Conservation (phyloP, 2,113 vertebrate genomes). For the Papio anubis region DNA sequence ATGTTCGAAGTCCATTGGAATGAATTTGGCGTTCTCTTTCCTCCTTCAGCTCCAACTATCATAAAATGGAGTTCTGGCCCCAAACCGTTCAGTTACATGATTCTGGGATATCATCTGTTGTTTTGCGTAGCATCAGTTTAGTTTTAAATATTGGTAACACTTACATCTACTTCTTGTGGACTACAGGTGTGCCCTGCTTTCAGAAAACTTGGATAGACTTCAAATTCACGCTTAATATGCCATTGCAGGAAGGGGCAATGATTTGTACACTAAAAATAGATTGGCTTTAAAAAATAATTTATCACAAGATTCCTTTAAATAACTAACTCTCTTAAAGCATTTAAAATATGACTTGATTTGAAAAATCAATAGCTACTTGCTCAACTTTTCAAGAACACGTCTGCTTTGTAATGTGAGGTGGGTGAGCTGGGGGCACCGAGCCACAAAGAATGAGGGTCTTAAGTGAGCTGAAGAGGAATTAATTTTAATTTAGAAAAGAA, state of each 20-base stretch:
- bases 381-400: constrained; percentile 44
- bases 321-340: constrained; percentile 29
- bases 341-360: constrained; percentile 66
- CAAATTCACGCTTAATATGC: background rate
- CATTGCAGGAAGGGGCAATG: background rate
- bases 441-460: constrained; percentile 57
- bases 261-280: constrained; percentile 49
- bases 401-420: background rate
- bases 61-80: background rate
- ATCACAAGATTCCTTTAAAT: constrained; percentile 60
- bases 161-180: background rate
- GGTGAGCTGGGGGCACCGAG: constrained; percentile 6
- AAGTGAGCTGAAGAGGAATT: constrained; percentile 12
- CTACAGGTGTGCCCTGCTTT: background rate
- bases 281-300: constrained; percentile 54
- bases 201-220: background rate
- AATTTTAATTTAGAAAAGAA: constrained; percentile 59
- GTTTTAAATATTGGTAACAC: background rate
- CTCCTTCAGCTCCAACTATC: background rate
- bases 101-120: background rate
- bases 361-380: constrained; percentile 48
- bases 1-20: background rate
- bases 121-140: background rate
- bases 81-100: background rate
- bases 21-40: background rate